Evolutionary conservation across 37 sponge, comb jelly and placozoan genomes (phyloP).

Genomic region (Chondrilla cf. caribensis): DNA sequence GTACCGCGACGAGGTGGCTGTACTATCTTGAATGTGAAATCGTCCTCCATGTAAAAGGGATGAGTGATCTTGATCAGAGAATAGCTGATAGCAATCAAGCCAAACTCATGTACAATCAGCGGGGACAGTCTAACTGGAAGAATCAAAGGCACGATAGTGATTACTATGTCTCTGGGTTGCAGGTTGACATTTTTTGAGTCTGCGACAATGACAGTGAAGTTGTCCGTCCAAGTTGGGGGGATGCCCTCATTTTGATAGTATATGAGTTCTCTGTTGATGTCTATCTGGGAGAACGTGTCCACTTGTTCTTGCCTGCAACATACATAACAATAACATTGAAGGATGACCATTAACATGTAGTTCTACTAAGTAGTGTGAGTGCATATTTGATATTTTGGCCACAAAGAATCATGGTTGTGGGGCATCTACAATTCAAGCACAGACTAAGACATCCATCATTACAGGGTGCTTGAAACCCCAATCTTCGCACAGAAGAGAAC

Average conservation of each 20-base stretch:
- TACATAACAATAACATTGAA: no score
- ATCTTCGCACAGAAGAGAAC: no score
- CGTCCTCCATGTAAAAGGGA: neutral
- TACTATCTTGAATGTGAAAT: neutral
- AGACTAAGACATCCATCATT: no score
- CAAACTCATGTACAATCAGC: slow-evolving; percentile 22
- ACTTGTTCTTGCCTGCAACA: neutral
- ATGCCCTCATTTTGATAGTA: slow-evolving; percentile 17
- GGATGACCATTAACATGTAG: no score
- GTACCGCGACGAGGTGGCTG: slow-evolving; percentile 3
- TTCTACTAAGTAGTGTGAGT: no score
- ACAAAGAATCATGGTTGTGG: no score
- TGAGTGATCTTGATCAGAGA: slow-evolving; percentile 29
- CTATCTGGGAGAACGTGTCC: slow-evolving; percentile 32
- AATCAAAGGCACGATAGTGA: slow-evolving; percentile 34
- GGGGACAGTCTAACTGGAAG: slow-evolving; percentile 2
- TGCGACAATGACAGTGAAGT: slow-evolving; percentile 31
- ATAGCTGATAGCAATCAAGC: neutral
- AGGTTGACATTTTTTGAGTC: slow-evolving; percentile 29
- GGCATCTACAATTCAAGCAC: no score
- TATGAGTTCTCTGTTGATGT: slow-evolving; percentile 23
- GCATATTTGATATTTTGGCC: no score
- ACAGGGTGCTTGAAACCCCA: no score
- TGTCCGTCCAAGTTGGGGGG: slow-evolving; percentile 6
- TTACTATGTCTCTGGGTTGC: neutral